A percentile compares a stretch with the other conserved stretches of the same genome.
Conservation (phyloP, 2,888 invertebrate genomes). For the Drosophila mettleri region DNA sequence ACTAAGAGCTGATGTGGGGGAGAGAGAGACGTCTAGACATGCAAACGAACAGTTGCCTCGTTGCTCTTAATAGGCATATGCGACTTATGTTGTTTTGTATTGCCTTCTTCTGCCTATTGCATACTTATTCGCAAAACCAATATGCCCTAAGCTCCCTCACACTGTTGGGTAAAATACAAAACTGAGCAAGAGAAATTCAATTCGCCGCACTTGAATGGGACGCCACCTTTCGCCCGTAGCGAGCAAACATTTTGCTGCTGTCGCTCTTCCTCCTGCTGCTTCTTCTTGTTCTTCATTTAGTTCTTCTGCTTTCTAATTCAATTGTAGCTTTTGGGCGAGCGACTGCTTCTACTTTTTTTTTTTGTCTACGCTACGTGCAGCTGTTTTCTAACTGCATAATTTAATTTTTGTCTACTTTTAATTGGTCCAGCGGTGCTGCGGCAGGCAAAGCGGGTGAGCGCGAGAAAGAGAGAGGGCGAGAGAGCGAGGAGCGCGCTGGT, state of each 20-base stretch:
- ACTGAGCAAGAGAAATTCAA: conserved; percentile 60
- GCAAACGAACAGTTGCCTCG: too few relatives aligned
- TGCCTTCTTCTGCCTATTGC: not conserved
- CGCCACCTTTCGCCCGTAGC: conserved; percentile 42
- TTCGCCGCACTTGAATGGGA: conserved; percentile 76
- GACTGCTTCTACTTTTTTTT: conserved; percentile 22
- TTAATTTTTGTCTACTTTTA: conserved; percentile 82
- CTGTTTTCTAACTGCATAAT: conserved; percentile 75
- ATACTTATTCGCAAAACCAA: not conserved
- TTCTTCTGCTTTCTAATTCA: conserved; percentile 59
- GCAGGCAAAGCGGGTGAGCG: not conserved
- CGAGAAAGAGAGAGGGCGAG: not conserved
- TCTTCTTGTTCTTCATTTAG: not conserved
- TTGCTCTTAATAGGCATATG: too few relatives aligned
- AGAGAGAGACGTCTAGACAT: too few relatives aligned
- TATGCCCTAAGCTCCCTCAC: not conserved
- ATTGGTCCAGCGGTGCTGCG: conserved; percentile 61
- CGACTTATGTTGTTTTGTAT: too few relatives aligned
- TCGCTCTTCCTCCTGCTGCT: conserved; percentile 1
- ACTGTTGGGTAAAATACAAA: not conserved
- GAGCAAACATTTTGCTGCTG: conserved; percentile 42
- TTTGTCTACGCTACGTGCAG: conserved; percentile 39
- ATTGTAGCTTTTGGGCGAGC: conserved; percentile 57
- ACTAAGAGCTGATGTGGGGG: too few relatives aligned
- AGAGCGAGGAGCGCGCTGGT: not conserved